Conservation (phyloP, 2,797 vertebrate species). For the Glossophaga mutica region DNA sequence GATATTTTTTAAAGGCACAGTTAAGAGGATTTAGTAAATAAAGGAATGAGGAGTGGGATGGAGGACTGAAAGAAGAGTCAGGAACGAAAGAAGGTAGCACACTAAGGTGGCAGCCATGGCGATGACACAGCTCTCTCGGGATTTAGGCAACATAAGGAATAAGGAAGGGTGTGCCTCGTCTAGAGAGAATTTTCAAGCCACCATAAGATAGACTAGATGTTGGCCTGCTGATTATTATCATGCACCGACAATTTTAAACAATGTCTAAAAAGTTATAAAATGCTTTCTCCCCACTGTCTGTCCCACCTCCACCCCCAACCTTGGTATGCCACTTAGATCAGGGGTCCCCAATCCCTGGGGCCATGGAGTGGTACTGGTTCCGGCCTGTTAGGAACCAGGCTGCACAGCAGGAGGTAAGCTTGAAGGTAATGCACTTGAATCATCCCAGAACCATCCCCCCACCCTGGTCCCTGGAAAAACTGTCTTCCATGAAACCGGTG, state of each 20-base stretch:
- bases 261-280: neutral
- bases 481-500: too few relatives aligned
- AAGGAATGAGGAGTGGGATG: neutral
- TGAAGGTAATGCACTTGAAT: too few relatives aligned
- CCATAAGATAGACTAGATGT: neutral
- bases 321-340: neutral
- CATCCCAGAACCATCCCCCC: too few relatives aligned
- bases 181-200: neutral
- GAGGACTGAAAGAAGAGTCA: neutral
- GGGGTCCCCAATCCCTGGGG: neutral
- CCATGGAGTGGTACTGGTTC: too few relatives aligned
- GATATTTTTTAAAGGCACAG: neutral
- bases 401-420: too few relatives aligned
- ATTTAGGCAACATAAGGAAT: neutral
- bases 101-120: neutral
- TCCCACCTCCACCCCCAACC: neutral
- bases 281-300: neutral
- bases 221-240: neutral
- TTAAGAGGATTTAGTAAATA: neutral
- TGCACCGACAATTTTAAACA: neutral
- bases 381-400: too few relatives aligned
- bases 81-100: neutral
- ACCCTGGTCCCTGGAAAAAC: too few relatives aligned
- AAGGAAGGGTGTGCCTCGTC: neutral
- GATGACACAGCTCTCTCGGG: neutral